A percentile compares a stretch with the other conserved stretches of the same genome.
Evolutionary conservation across 2,888 invertebrate species (phyloP).

Genomic region (Drosophila parthenogenetica): DNA sequence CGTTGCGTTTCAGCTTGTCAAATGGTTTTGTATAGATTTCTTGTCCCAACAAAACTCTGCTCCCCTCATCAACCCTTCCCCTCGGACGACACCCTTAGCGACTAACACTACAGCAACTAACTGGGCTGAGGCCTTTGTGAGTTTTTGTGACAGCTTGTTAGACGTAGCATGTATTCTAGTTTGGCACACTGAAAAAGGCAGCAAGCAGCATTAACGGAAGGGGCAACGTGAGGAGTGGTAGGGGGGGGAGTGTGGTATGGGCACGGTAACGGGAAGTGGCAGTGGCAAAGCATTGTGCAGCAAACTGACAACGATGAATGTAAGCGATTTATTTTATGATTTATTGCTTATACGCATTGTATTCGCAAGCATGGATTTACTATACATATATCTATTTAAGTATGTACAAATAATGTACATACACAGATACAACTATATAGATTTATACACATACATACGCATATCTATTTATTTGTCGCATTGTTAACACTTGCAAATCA

Average conservation of each 20-base stretch:
- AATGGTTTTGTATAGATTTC: conserved; percentile 79
- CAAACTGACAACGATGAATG: conserved; percentile 78
- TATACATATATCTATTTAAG: conserved; percentile 17
- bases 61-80: background rate
- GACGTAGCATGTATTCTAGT: conserved; percentile 72
- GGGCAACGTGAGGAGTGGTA: background rate
- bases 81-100: background rate
- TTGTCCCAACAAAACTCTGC: background rate
- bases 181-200: conserved; percentile 11
- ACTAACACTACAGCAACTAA: conserved; percentile 34
- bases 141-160: conserved; percentile 81
- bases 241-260: background rate
- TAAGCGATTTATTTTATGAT: conserved; percentile 82
- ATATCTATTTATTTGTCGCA: conserved; percentile 48
- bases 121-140: conserved; percentile 58
- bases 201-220: background rate
- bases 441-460: conserved; percentile 8
- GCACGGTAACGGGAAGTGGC: conserved; percentile 4
- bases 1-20: conserved; percentile 68
- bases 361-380: conserved; percentile 54
- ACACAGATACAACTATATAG: conserved; percentile 3
- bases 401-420: background rate
- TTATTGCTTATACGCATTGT: conserved; percentile 80
- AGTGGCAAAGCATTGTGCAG: conserved; percentile 66
- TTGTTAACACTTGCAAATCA: conserved; percentile 78